Base-by-base conservation (phyloP, 1,140 invertebrate genomes). In the Drosophila nasuta region DNA sequence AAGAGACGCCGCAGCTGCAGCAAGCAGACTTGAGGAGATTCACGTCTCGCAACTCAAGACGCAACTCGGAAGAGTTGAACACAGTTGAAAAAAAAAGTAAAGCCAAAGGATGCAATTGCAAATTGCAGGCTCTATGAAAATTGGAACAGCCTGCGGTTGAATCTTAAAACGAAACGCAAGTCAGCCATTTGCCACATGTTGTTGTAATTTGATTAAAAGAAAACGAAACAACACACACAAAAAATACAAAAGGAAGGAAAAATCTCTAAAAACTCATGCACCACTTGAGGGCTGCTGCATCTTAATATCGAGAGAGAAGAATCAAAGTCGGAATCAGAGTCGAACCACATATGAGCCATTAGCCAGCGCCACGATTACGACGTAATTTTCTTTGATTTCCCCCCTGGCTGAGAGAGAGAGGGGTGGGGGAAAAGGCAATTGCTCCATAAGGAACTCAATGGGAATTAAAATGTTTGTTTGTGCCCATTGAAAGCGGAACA, bases 401-500 rank as follows among this genome's bases (percentile, higher is more conserved):
- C 49, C 48, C 17, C 3, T 20, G 20, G 17, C 15, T 8, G 20
- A 20, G 20, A 15, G 43, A 13, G 43, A 5, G 43, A 1, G 5
- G 62, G n/a, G 43, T 10, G n/a, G 13, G 1, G 20, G 43, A 28
- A 28, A 10, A 35, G 20, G 20, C 20, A 58, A 72, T 7, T 77
- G 77, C 70, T 69, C 65, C 79, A 74, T 78, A 75, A 77, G 73
- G 65, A 80, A 87, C 83, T 89, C 83, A 81, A 88, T 75, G 80
- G 85, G 83, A 88, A 83, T 88, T 88, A 81, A 83, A 88, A 88
- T 88, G 83, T 87, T 88, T 82, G 80, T 82, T 80, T 73, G 70
- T 64, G 77, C 68, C 56, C 60, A 56, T 57, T 60, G 71, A 17
- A 73, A 35, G 41, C 56, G 52, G 25, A 41, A 60, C 58, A 57